Percentiles rank a stretch among this genome's conserved stretches.
phyloP scores from a whole-genome alignment of 2,113 vertebrate species.

The Notarius quadriscutis region DNA sequence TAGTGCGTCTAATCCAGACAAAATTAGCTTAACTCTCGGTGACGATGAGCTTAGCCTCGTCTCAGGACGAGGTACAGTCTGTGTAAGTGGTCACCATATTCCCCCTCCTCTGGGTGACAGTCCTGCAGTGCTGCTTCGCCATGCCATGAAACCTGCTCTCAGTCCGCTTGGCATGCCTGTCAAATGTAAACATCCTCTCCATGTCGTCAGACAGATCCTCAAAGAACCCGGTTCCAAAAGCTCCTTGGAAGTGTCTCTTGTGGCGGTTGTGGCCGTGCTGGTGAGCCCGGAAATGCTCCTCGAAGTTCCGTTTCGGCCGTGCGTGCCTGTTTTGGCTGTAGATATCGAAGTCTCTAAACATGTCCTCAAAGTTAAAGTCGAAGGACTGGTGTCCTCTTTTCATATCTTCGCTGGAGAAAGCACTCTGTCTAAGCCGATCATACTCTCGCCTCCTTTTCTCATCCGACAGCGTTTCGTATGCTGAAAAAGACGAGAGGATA shows the following conservation, averaged over 20 bases:
- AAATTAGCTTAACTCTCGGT: conserved; percentile 26
- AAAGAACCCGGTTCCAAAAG: conserved; percentile 84
- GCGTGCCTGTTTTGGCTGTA: conserved; percentile 82
- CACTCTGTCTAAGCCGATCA: conserved; percentile 76
- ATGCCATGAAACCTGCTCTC: conserved; percentile 81
- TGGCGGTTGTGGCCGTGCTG: conserved; percentile 81
- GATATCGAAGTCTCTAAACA: conserved; percentile 91
- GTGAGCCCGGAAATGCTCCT: conserved; percentile 82
- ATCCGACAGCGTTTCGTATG: conserved; percentile 92
- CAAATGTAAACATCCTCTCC: conserved; percentile 94
- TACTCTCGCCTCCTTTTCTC: conserved; percentile 85
- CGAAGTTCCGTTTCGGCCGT: conserved; percentile 85
- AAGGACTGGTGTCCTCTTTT: conserved; percentile 79
- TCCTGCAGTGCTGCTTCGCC: conserved; percentile 90
- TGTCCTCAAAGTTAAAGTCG: conserved; percentile 89
- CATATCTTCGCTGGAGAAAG: conserved; percentile 69
- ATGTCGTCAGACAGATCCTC: conserved; percentile 92
- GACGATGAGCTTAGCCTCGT: neutral
- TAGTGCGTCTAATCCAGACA: conserved; percentile 27
- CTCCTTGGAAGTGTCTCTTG: conserved; percentile 85
- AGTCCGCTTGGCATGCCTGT: conserved; percentile 76
- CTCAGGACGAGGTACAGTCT: conserved; percentile 83
- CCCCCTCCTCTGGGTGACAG: conserved; percentile 92
- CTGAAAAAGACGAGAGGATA: conserved; percentile 64
- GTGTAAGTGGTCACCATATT: conserved; percentile 98